These are phyloP conservation scores for Dipodomys stephensi DNA, from an alignment of 2,113 vertebrate species.

Conservation along the genomic window DNA sequence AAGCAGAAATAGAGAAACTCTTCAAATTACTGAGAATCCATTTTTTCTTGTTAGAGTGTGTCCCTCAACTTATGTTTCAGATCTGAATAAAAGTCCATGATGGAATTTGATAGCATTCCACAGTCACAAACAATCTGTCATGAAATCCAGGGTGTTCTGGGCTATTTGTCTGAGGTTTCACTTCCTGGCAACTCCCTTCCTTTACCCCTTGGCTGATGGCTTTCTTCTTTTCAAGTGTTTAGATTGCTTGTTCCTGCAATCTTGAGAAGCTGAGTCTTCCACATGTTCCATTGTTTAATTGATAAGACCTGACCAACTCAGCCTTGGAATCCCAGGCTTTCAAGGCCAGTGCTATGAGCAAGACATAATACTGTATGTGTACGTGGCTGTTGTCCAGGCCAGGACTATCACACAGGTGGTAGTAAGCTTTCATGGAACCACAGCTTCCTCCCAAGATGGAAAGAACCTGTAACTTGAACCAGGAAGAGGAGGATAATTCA, in stretches of 20 bases:
- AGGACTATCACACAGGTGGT: not conserved
- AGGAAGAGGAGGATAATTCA: not conserved
- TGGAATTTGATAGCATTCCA: conserved; percentile 28
- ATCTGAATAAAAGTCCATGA: conserved; percentile 1
- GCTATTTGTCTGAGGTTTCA: not conserved
- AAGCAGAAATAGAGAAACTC: not conserved
- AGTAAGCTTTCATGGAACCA: not conserved
- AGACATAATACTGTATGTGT: not conserved
- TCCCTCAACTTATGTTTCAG: conserved; percentile 9
- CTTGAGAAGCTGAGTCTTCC: not conserved
- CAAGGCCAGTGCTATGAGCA: not conserved
- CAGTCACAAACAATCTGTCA: not conserved
- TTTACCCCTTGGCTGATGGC: not conserved
- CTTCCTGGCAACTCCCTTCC: not conserved
- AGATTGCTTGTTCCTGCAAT: not conserved
- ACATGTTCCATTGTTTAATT: not conserved
- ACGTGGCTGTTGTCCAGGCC: not conserved
- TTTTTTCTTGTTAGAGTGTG: conserved; percentile 30
- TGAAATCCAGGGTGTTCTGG: not conserved
- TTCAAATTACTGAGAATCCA: conserved; percentile 6
- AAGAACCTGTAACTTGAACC: not conserved
- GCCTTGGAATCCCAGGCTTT: not conserved
- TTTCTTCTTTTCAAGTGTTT: not conserved
- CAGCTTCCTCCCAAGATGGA: not conserved
- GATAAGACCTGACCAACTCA: not conserved